Conservation (phyloP, 2,888 invertebrate species). For the Teleiodes luculella region DNA sequence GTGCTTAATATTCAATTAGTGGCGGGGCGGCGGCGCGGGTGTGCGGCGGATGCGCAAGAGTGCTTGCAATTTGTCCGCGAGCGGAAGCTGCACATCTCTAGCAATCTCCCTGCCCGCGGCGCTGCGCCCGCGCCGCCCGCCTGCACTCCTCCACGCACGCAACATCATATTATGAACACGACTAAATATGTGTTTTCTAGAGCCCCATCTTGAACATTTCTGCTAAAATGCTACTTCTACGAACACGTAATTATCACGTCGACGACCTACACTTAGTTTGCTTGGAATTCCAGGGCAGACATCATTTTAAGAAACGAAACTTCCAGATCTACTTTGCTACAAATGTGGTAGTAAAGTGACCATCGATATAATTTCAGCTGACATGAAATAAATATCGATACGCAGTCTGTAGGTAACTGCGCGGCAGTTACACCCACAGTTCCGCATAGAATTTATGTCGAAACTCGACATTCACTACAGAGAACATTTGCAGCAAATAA, state of each 20-base stretch:
- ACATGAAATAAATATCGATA: conserved; percentile 63
- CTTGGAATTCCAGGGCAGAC: conserved; percentile 3
- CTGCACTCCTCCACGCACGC: conserved; percentile 11
- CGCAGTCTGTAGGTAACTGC: conserved; percentile 55
- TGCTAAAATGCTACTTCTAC: conserved; percentile 12
- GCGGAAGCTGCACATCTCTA: conserved; percentile 61
- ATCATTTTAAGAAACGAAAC: not conserved
- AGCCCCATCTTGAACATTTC: conserved; percentile 2
- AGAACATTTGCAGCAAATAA: conserved; percentile 73
- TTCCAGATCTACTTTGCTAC: not conserved
- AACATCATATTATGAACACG: conserved; percentile 10
- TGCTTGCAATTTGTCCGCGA: conserved; percentile 52
- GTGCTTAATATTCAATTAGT: conserved; percentile 53
- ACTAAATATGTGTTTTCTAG: conserved; percentile 16
- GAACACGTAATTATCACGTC: conserved; percentile 20
- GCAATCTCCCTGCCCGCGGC: conserved; percentile 49
- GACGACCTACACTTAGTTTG: conserved; percentile 3
- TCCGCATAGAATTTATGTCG: conserved; percentile 74
- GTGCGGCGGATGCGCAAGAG: conserved; percentile 43
- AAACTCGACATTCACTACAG: conserved; percentile 70
- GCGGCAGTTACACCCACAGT: conserved; percentile 74
- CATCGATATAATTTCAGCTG: conserved; percentile 56
- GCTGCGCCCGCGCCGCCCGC: not conserved
- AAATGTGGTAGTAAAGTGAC: conserved; percentile 46
- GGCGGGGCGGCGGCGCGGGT: conserved; percentile 18